phyloP scores from a whole-genome alignment of 2,797 vertebrate genomes.

The Gymnopithys bicolor region DNA sequence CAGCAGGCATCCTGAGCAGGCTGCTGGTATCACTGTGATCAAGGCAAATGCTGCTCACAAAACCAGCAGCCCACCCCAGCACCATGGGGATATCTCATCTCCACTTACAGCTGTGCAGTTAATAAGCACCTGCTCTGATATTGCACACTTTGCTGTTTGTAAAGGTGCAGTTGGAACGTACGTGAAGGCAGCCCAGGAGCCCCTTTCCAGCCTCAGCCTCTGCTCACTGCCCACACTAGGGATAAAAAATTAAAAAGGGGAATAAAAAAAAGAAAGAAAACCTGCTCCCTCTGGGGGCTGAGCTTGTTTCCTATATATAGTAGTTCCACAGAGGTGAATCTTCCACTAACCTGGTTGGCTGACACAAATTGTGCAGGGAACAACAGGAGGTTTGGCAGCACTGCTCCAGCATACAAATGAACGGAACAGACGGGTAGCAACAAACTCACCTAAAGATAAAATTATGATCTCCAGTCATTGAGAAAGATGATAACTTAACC shows the following conservation, averaged over 20 bases:
- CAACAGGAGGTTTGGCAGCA: constrained; percentile 50
- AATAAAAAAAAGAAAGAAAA: neutral
- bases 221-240: neutral
- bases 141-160: neutral
- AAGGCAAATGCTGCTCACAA: neutral
- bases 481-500: constrained; percentile 68
- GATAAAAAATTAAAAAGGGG: neutral
- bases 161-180: neutral
- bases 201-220: neutral
- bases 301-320: neutral
- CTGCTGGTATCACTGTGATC: neutral
- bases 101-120: neutral
- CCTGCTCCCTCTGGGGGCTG: neutral
- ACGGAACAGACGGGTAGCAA: neutral
- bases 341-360: constrained; percentile 32
- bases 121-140: neutral
- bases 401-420: constrained; percentile 58
- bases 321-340: constrained; percentile 9
- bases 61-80: neutral
- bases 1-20: rapidly evolving
- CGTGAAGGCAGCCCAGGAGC: neutral
- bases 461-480: constrained; percentile 65
- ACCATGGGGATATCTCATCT: neutral
- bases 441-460: constrained; percentile 67
- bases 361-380: constrained; percentile 41